Base-by-base conservation (phyloP, 1,140 invertebrate genomes). In the Drosophila eugracilis region DNA sequence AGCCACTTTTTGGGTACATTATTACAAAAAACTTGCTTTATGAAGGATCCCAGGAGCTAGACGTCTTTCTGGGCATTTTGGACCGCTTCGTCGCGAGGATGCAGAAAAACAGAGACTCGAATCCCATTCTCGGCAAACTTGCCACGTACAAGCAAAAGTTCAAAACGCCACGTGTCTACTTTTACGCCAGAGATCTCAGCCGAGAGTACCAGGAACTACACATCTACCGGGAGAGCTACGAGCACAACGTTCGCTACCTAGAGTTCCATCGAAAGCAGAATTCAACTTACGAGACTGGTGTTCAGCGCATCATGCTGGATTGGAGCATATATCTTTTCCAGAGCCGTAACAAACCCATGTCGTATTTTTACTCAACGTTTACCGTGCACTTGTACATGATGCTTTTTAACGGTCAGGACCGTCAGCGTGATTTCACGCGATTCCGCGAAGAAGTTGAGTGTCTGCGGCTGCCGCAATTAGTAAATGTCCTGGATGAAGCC, bases 361-460 rank as follows among this genome's bases (percentile, higher is more conserved):
- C 89, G 5, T 91, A 91, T 21, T 91, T 81, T 32, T 90, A 78
- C 65, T 36, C 90, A 28, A 91, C 89, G 0, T 81, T 91, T 3
- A 78, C 74, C 19, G 86, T 91, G 1, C 90, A 91, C 45, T 44
- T 91, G 9, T 91, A 90, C 41, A 91, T 91, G 90, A 79, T 72
- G 15, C 42, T 91, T 14, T 91, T 85, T 21, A 91, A 91, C 21
- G 55, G 53, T 5, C 81, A 70, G 9, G 90, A 88, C 28, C 72
- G 90, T 0, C 71, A 74, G 12, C 72, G 78, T 0, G 70, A 84
- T 5, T 71, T 78, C 5, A 67, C 57, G 9, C 81, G 59, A 1
- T 86, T 85, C 47, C 77, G 77, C 4, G 75, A 88, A 19, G 54
- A 69, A 0, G 73, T 85, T 2, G 90, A 91, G 50, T 91, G 90